phyloP scores from a whole-genome alignment of 2,888 invertebrate genomes.

The Diploptera punctata region DNA sequence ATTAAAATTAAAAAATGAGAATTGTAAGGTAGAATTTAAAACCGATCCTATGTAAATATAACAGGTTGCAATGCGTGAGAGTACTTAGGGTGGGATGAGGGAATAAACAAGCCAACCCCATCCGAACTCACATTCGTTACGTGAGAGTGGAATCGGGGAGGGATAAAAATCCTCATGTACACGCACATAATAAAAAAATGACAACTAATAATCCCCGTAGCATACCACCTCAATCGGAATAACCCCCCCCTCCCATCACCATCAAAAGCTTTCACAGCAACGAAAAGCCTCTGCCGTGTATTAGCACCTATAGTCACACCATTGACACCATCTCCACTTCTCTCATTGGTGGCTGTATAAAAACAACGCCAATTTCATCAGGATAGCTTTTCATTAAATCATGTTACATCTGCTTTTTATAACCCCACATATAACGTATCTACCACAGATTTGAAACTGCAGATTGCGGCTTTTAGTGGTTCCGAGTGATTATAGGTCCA shows the following conservation, averaged over 20 bases:
- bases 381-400: slow-evolving; percentile 22
- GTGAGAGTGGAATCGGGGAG: background rate
- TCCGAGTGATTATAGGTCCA: background rate
- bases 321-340: background rate
- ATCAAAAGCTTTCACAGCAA: slow-evolving; percentile 27
- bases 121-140: background rate
- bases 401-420: slow-evolving; percentile 3
- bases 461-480: background rate
- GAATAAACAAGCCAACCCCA: slow-evolving; percentile 17
- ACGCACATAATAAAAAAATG: slow-evolving; percentile 1
- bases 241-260: background rate
- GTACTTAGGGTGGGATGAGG: too few relatives aligned
- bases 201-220: slow-evolving; percentile 9
- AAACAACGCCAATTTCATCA: slow-evolving; percentile 26
- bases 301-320: slow-evolving; percentile 1
- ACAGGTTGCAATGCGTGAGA: too few relatives aligned
- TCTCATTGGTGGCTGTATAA: background rate
- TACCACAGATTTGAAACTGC: background rate
- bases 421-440: background rate
- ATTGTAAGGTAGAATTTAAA: too few relatives aligned
- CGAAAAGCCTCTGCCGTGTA: slow-evolving; percentile 9
- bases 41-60: too few relatives aligned
- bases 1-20: too few relatives aligned
- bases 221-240: slow-evolving; percentile 18
- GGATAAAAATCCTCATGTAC: background rate